phyloP scores from a whole-genome alignment of 2,113 vertebrate genomes.

The Menidia beryllina region DNA sequence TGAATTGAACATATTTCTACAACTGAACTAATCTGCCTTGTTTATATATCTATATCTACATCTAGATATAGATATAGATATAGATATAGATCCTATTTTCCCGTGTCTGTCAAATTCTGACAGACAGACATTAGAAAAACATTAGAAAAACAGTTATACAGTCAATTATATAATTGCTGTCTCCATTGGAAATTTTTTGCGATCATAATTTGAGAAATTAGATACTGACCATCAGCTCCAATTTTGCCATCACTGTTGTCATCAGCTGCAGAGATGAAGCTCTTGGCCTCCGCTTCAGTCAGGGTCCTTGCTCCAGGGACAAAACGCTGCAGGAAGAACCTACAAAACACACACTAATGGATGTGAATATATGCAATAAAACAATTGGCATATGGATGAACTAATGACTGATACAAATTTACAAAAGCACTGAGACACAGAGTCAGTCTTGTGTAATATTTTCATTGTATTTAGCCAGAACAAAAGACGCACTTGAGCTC shows the following conservation, averaged over 20 bases:
- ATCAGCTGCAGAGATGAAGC: conserved; percentile 89
- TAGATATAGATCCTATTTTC: too few relatives aligned
- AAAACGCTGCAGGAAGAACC: conserved; percentile 94
- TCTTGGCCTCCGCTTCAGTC: conserved; percentile 89
- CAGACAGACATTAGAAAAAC: too few relatives aligned
- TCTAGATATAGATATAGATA: too few relatives aligned
- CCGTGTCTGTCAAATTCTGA: conserved; percentile 28
- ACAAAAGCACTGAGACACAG: not conserved
- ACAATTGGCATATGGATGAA: not conserved
- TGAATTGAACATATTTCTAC: not conserved
- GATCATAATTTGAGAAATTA: conserved; percentile 32
- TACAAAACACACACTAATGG: conserved; percentile 55
- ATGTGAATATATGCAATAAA: not conserved
- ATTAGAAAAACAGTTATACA: too few relatives aligned
- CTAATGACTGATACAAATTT: not conserved
- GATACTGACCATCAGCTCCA: conserved; percentile 89
- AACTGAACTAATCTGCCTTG: conserved; percentile 1
- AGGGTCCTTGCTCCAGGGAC: conserved; percentile 87
- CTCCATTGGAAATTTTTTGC: not conserved
- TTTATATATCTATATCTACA: too few relatives aligned
- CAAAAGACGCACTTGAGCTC: conserved; percentile 89
- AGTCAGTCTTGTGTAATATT: not conserved
- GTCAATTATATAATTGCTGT: conserved; percentile 20
- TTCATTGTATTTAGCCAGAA: not conserved
- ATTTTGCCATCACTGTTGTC: conserved; percentile 93